A percentile compares a stretch with the other conserved stretches of the same genome.
Evolutionary conservation across 2,797 vertebrate genomes (phyloP).

Genomic region (Pseudochirops cupreus): DNA sequence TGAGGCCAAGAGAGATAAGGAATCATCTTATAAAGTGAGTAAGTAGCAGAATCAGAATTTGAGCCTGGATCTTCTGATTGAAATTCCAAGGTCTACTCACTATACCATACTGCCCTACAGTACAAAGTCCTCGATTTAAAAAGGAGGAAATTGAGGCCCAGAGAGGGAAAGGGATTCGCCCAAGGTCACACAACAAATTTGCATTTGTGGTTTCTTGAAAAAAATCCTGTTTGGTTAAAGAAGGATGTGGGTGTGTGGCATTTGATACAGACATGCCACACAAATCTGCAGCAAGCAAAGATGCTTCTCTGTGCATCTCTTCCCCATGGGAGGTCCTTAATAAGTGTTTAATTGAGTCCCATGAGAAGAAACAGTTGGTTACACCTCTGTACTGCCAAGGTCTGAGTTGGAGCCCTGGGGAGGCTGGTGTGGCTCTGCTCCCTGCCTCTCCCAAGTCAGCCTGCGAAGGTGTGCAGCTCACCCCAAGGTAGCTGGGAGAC

Average conservation of each 20-base stretch:
- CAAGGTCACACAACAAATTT: neutral
- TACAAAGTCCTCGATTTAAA: neutral
- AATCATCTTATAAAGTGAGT: neutral
- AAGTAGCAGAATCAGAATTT: neutral
- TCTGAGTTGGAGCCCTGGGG: no score
- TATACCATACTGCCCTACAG: neutral
- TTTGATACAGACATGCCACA: neutral
- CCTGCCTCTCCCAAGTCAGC: no score
- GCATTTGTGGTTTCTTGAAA: neutral
- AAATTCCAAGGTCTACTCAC: neutral
- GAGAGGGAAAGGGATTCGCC: neutral
- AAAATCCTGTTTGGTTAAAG: neutral
- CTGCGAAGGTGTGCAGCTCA: neutral
- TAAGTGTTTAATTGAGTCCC: no score
- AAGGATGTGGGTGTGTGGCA: neutral
- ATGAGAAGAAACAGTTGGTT: no score
- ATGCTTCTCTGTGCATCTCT: no score
- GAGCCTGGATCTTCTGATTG: neutral
- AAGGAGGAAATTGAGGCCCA: neutral
- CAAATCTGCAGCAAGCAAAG: neutral
- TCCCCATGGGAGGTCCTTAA: no score
- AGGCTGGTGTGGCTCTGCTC: no score
- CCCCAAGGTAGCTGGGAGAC: neutral
- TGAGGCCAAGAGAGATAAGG: neutral
- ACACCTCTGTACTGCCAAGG: no score